phyloP scores from a whole-genome alignment of 1,140 invertebrate species.

The Caenorhabditis inopinata region DNA sequence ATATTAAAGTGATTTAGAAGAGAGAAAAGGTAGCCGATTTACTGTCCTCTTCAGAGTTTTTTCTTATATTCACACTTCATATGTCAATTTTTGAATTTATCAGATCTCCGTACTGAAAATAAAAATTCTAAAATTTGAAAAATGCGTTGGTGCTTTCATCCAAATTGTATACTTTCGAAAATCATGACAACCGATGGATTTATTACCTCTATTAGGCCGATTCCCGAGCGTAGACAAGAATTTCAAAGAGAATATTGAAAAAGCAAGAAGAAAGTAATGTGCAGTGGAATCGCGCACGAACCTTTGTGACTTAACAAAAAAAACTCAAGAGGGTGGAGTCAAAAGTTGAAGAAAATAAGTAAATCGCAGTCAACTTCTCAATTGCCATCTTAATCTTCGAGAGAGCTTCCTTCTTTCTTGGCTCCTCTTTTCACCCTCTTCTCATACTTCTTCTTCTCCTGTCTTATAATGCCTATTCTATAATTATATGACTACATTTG shows the following conservation, averaged over 20 bases:
- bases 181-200: constrained; percentile 14
- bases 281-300: neutral
- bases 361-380: neutral
- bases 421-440: neutral
- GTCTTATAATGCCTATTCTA: neutral
- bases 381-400: constrained; percentile 20
- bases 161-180: neutral
- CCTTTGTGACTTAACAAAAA: neutral
- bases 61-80: too few species aligned
- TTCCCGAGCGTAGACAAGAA: neutral
- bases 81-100: too few species aligned
- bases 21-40: too few species aligned
- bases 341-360: constrained; percentile 20
- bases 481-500: neutral
- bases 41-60: too few species aligned
- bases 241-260: neutral
- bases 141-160: too few species aligned
- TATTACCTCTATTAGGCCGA: neutral
- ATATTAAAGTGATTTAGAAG: too few species aligned
- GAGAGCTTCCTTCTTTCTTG: neutral
- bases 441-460: neutral
- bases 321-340: constrained; percentile 15
- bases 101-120: too few species aligned
- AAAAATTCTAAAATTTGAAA: too few species aligned
- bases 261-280: neutral